These are phyloP conservation scores for Drosophila saltans DNA, from an alignment of 1,140 invertebrate species.

Conservation along the genomic window DNA sequence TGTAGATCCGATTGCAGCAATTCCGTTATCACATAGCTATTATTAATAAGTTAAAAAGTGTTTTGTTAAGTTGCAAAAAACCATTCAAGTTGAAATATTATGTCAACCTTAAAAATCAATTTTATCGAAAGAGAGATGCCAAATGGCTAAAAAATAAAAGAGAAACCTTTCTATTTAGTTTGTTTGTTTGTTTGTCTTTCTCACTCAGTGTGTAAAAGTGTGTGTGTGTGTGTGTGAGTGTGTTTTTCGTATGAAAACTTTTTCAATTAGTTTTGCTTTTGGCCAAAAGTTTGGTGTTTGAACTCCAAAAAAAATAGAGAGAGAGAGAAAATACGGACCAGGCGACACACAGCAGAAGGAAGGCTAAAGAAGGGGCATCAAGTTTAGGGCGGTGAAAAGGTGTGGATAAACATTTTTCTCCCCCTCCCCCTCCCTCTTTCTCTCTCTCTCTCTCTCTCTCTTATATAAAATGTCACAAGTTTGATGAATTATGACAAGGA, in stretches of 20 bases:
- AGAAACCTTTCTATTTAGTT: constrained; percentile 5
- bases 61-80: neutral
- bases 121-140: neutral
- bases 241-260: constrained; percentile 64
- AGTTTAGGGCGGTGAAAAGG: too few species aligned
- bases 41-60: neutral
- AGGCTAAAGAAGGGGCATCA: neutral
- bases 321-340: neutral
- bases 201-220: constrained; percentile 15
- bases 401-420: too few species aligned
- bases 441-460: neutral
- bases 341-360: neutral
- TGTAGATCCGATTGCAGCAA: constrained; percentile 99
- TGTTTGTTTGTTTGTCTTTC: constrained; percentile 17
- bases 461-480: constrained; percentile 9
- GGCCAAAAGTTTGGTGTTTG: constrained; percentile 49
- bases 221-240: neutral
- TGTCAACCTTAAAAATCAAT: constrained; percentile 10
- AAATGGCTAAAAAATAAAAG: neutral
- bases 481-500: constrained; percentile 11
- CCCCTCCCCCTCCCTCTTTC: neutral
- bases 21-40: constrained; percentile 99
- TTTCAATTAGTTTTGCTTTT: constrained; percentile 70
- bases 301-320: constrained; percentile 27
- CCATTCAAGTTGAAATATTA: constrained; percentile 3